Conservation (phyloP, 2,888 invertebrate genomes). For the Chaetoderma sp. region DNA sequence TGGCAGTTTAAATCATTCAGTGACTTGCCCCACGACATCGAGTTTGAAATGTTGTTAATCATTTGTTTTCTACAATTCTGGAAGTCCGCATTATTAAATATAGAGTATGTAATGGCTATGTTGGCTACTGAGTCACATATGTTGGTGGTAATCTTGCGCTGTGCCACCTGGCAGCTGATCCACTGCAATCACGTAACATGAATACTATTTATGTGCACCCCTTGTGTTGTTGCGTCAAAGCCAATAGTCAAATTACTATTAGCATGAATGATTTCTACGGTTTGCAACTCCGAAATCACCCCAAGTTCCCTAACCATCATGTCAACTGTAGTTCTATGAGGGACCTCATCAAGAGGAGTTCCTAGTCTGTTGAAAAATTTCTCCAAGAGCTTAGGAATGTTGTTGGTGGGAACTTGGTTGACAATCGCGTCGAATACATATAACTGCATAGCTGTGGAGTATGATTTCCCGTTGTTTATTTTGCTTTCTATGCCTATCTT, state of each 20-base stretch:
- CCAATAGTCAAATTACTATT: constrained; percentile 26
- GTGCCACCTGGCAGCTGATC: constrained; percentile 36
- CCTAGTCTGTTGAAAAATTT: constrained; percentile 7
- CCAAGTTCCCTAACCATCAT: constrained; percentile 16
- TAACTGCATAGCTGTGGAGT: not conserved
- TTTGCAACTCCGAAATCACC: constrained; percentile 17
- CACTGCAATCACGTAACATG: constrained; percentile 27
- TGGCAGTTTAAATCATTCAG: constrained; percentile 31
- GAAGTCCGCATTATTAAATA: constrained; percentile 8
- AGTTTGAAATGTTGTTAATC: constrained; percentile 25
- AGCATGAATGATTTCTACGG: constrained; percentile 3
- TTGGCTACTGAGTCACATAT: constrained; percentile 18
- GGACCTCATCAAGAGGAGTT: constrained; percentile 1
- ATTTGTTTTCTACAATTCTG: constrained; percentile 7
- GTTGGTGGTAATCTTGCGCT: constrained; percentile 27
- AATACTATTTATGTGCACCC: constrained; percentile 30
- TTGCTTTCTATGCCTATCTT: not conserved
- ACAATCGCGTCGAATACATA: constrained; percentile 15
- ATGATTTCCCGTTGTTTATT: constrained; percentile 3
- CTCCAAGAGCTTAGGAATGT: constrained; percentile 14
- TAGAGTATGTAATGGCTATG: constrained; percentile 15
- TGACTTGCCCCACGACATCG: constrained; percentile 24
- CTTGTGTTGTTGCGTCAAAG: constrained; percentile 36
- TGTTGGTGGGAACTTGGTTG: constrained; percentile 18
- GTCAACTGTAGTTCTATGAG: constrained; percentile 16